Evolutionary conservation across 2,797 vertebrate species (phyloP), one percentile per base, ranked within the genome.

Genomic region (Taenioides sp.): DNA sequence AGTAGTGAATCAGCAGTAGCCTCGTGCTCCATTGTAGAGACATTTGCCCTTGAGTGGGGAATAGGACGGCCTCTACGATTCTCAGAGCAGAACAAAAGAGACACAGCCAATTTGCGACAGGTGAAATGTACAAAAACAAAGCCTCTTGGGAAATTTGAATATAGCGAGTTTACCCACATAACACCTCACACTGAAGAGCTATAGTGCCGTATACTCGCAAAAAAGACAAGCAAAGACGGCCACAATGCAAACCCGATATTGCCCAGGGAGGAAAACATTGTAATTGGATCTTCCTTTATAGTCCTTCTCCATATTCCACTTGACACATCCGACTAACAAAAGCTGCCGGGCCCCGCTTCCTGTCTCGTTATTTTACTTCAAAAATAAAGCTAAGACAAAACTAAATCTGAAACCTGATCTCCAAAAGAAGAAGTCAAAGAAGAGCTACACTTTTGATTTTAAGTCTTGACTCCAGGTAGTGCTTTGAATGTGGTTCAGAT

Each of bases 31-130:
- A 79, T 17, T 80, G 71, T 80, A 63, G 2, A 78, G 80, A 83
- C 65, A 16, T 80, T 82, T 80, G 61, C 83, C 88, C 84, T 85
- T 81, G 83, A 86, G 76, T 78, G 83, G 67, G 71, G 66, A 82
- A 87, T 72, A 74, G 74, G 80, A 77, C 75, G 70, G 70, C 75
- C 55, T 79, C 60, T 43, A 43, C 72, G 67, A 70, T 65, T 60
- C 54, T 16, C 64, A 67, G n/a, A 65, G 17, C 18, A 37, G 78
- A 74, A 75, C 80, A 84, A 74, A 40, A 59, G 28, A 67, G 66
- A 31, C 1, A 50, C 1, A 43, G 6, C 0, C 28, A 40, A 18
- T 40, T 61, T 69, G 64, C 40, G 71, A 78, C 72, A 70, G 62
- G 75, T 66, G 5, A 62, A 28, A 66, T 37, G 31, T 28, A 7